These are phyloP conservation scores for Asbolus verrucosus DNA, from an alignment of 1,140 invertebrate genomes.

Conservation along the genomic window DNA sequence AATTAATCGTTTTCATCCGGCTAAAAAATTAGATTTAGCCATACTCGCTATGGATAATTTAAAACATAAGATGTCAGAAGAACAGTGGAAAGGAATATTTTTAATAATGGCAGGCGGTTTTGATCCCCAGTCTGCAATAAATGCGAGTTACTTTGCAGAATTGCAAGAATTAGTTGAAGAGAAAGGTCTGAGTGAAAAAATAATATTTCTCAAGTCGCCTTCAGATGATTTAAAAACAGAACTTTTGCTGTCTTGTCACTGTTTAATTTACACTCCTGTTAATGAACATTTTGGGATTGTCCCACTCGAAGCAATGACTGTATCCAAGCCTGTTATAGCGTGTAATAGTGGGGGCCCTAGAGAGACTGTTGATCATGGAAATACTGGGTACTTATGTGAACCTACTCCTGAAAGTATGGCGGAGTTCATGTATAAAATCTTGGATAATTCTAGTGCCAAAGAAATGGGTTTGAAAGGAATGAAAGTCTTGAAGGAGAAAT, in stretches of 20 bases:
- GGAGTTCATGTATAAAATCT: constrained; percentile 79
- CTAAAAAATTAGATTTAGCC: constrained; percentile 93
- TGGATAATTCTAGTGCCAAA: constrained; percentile 64
- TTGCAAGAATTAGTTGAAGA: constrained; percentile 75
- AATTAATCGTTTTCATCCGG: constrained; percentile 97
- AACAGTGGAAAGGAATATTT: constrained; percentile 76
- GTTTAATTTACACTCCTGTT: constrained; percentile 94
- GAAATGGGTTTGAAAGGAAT: constrained; percentile 79
- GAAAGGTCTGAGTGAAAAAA: constrained; percentile 77
- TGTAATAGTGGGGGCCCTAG: constrained; percentile 94
- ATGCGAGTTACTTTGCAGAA: constrained; percentile 89
- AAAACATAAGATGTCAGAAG: constrained; percentile 66
- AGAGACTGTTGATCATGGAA: constrained; percentile 90
- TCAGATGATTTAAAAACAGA: constrained; percentile 86
- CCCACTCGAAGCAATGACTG: constrained; percentile 98
- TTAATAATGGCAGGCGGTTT: constrained; percentile 98
- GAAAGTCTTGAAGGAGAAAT: constrained; percentile 78
- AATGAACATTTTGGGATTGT: constrained; percentile 99
- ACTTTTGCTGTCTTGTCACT: constrained; percentile 79
- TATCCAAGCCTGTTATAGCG: constrained; percentile 92
- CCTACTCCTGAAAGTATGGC: constrained; percentile 79
- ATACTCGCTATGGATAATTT: constrained; percentile 82
- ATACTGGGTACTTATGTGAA: constrained; percentile 91
- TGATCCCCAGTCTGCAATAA: constrained; percentile 90
- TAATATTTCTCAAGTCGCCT: constrained; percentile 89